A percentile compares a stretch with the other conserved stretches of the same genome.
These are phyloP conservation scores for Pterobdella sp. DNA, from an alignment of 2,888 invertebrate species.

Conservation along the genomic window DNA sequence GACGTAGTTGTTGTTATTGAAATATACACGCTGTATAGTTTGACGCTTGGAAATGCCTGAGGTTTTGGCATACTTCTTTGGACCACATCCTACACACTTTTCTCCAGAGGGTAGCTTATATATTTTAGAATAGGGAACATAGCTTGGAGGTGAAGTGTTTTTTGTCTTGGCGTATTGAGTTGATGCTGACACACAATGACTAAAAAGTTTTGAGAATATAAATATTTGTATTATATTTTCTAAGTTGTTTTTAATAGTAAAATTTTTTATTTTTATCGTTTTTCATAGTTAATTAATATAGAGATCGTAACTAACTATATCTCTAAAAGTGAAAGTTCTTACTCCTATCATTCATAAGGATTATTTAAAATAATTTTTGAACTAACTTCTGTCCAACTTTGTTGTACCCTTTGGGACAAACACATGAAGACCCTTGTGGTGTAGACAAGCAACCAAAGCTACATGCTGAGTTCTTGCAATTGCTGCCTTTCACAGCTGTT, in stretches of 20 bases:
- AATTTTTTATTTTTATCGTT: too few species aligned
- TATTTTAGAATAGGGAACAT: neutral
- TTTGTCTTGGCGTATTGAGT: neutral
- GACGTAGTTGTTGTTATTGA: neutral
- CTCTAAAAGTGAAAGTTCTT: too few species aligned
- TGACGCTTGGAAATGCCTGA: neutral
- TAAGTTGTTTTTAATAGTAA: too few species aligned
- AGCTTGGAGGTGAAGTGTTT: neutral
- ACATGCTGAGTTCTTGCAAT: neutral
- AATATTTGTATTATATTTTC: too few species aligned
- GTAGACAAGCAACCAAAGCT: slow-evolving; percentile 8
- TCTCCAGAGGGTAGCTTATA: neutral
- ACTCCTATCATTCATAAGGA: too few species aligned
- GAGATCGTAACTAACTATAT: too few species aligned
- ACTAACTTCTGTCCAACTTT: slow-evolving; percentile 14
- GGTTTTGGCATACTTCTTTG: neutral
- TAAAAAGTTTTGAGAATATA: too few species aligned
- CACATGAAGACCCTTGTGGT: neutral
- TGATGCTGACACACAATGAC: neutral
- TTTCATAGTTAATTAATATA: too few species aligned
- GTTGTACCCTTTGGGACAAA: slow-evolving; percentile 17
- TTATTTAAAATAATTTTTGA: too few species aligned
- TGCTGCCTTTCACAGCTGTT: neutral
- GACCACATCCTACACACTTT: neutral
- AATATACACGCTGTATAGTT: neutral